Evolutionary conservation across 1,140 invertebrate genomes (phyloP).

Genomic region (Alviniconcha marisindica): DNA sequence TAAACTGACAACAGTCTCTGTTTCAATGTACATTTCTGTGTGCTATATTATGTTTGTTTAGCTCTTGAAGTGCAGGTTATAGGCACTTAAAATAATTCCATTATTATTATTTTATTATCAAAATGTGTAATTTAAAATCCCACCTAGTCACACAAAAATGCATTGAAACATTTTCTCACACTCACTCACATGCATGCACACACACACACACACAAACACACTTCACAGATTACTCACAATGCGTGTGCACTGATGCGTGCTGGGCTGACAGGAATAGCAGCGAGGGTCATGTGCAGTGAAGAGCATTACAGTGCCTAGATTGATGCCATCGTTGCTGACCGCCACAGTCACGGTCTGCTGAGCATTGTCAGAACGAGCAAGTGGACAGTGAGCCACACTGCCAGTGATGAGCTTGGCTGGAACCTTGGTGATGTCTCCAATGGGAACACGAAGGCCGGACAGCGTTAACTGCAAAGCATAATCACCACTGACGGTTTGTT

Average conservation of each 20-base stretch:
- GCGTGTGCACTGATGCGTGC: constrained; percentile 12
- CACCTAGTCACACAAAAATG: neutral
- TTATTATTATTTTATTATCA: no score
- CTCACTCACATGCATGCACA: neutral
- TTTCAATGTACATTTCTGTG: no score
- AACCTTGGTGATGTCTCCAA: neutral
- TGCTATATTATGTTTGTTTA: no score
- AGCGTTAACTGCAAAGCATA: neutral
- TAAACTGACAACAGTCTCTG: no score
- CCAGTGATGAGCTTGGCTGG: constrained; percentile 11
- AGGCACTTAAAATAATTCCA: no score
- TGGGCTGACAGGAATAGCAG: constrained; percentile 24
- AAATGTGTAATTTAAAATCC: no score
- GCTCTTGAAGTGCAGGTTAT: no score
- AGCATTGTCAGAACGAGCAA: neutral
- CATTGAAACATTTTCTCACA: neutral
- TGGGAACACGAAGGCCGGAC: neutral
- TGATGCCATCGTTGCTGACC: constrained; percentile 30
- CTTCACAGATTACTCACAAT: neutral
- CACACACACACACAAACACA: neutral
- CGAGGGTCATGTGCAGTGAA: constrained; percentile 26
- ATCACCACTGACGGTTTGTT: no score
- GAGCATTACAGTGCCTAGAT: neutral
- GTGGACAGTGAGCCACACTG: neutral
- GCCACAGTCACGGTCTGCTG: constrained; percentile 18